A percentile compares a stretch with the other conserved stretches of the same genome.
Evolutionary conservation across 1,140 invertebrate species (phyloP).

Genomic region (Pentalonia nigronervosa): DNA sequence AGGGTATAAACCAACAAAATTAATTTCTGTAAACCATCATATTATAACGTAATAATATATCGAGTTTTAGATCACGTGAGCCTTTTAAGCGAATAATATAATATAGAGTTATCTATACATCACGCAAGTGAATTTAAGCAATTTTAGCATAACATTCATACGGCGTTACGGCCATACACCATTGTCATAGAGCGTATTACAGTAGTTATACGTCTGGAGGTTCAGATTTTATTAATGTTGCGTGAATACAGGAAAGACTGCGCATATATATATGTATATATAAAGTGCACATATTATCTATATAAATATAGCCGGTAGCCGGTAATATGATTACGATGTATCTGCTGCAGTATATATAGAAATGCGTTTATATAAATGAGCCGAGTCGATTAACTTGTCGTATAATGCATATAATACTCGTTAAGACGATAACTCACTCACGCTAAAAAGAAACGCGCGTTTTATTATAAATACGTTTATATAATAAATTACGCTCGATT

Average conservation of each 20-base stretch:
- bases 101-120: conserved; percentile 24
- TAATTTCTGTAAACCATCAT: not conserved
- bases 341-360: not conserved
- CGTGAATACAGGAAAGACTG: not conserved
- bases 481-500: not conserved
- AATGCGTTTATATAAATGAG: not conserved
- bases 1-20: not conserved
- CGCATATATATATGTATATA: not conserved
- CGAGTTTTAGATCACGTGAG: not conserved
- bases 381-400: conserved; percentile 1
- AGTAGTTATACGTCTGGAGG: not conserved
- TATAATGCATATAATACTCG: not conserved
- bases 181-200: not conserved
- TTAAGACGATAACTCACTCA: not conserved
- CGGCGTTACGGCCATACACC: not conserved
- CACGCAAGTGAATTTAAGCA: conserved; percentile 33
- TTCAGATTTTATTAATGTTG: conserved; percentile 7
- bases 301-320: not conserved
- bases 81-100: not conserved
- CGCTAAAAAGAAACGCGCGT: not conserved
- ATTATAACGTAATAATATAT: not conserved
- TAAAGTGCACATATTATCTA: not conserved
- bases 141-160: not conserved
- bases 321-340: not conserved
- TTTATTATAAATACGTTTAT: not conserved